Conservation (phyloP, 1,140 invertebrate genomes). For the Ips nitidus region DNA sequence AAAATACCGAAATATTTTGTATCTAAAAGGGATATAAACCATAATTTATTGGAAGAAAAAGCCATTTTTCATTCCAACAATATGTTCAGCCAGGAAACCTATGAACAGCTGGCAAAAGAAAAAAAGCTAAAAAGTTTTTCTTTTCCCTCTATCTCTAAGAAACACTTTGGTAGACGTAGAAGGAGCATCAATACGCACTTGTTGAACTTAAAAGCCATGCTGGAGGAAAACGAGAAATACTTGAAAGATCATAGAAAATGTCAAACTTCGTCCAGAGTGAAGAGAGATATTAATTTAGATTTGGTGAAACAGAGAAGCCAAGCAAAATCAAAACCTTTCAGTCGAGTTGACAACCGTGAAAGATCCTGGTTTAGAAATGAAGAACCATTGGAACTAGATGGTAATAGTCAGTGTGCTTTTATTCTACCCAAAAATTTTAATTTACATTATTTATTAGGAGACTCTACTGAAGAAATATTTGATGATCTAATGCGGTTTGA, state of each 20-base stretch:
- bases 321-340: neutral
- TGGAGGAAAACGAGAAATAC: slow-evolving; percentile 21
- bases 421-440: neutral
- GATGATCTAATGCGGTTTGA: slow-evolving; percentile 18
- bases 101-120: slow-evolving; percentile 10
- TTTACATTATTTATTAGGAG: slow-evolving; percentile 12
- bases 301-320: slow-evolving; percentile 25
- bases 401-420: neutral
- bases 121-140: slow-evolving; percentile 3
- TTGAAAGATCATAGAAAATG: slow-evolving; percentile 9
- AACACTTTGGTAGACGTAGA: neutral
- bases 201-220: slow-evolving; percentile 13
- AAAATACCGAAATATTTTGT: slow-evolving; percentile 34
- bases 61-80: slow-evolving; percentile 23
- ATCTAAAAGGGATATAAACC: slow-evolving; percentile 39
- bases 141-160: neutral
- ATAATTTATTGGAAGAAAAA: slow-evolving; percentile 37
- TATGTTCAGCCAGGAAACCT: slow-evolving; percentile 16
- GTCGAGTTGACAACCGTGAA: neutral
- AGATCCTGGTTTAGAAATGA: neutral
- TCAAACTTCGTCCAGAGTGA: slow-evolving; percentile 8
- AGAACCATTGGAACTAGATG: neutral
- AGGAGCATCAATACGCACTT: slow-evolving; percentile 33
- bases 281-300: slow-evolving; percentile 42
- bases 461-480: slow-evolving; percentile 27